Conservation (phyloP, 2,888 invertebrate species). For the Galeruca laticollis region DNA sequence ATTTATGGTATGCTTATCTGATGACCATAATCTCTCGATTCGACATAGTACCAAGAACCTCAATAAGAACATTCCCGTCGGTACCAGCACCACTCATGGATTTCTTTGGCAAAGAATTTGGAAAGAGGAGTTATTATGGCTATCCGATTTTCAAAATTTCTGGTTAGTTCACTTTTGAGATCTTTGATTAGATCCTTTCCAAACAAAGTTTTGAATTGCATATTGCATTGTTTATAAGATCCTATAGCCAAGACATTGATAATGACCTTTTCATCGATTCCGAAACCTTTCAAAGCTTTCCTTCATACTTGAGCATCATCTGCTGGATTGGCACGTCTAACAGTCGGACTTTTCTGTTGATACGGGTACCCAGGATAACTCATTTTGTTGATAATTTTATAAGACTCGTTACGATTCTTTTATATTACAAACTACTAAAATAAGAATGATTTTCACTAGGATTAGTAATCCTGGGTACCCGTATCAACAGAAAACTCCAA, state of each 20-base stretch:
- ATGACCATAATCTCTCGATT: constrained; percentile 87
- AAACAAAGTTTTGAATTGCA: constrained; percentile 86
- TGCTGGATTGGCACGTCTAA: constrained; percentile 80
- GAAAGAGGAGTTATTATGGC: constrained; percentile 88
- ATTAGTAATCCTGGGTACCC: no score
- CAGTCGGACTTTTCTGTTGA: constrained; percentile 84
- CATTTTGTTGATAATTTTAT: no score
- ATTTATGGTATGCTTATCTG: constrained; percentile 79
- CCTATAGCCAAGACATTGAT: constrained; percentile 86
- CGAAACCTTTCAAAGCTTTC: constrained; percentile 94
- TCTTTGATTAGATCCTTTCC: constrained; percentile 89
- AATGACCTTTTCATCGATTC: constrained; percentile 91
- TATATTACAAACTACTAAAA: no score
- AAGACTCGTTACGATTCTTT: no score
- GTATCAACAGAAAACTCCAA: no score
- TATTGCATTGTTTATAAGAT: constrained; percentile 85
- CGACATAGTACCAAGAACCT: constrained; percentile 88
- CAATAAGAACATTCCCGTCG: constrained; percentile 87
- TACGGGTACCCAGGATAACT: no score
- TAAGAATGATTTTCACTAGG: no score
- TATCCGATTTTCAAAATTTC: constrained; percentile 87
- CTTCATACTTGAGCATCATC: constrained; percentile 84
- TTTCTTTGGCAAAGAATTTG: constrained; percentile 85
- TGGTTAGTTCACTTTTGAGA: constrained; percentile 88
- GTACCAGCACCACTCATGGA: constrained; percentile 89